These are phyloP conservation scores for Sarcophaga subvicina DNA, from an alignment of 2,888 invertebrate species.

Conservation along the genomic window DNA sequence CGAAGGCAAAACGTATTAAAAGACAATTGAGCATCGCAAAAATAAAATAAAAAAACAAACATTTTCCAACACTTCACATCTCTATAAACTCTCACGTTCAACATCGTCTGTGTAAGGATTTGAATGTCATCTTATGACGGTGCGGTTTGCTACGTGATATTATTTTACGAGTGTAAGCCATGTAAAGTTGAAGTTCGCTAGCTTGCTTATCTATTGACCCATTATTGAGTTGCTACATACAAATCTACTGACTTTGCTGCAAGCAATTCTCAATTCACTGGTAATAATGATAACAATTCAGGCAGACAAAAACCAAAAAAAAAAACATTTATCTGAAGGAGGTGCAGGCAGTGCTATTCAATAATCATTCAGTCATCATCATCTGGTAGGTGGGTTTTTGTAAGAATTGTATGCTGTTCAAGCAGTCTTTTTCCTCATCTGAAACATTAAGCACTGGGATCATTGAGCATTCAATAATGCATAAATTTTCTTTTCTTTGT, in stretches of 20 bases:
- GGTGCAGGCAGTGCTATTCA: neutral
- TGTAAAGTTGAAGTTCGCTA: slow-evolving; percentile 47
- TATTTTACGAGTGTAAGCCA: slow-evolving; percentile 43
- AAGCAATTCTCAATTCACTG: neutral
- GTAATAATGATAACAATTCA: neutral
- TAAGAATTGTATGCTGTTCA: no score
- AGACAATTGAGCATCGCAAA: neutral
- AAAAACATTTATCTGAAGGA: no score
- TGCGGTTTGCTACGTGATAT: slow-evolving; percentile 38
- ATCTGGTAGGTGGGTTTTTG: no score
- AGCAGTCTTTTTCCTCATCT: no score
- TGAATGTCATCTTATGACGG: slow-evolving; percentile 36
- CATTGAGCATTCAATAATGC: no score
- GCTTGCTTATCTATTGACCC: neutral
- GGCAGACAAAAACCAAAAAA: neutral
- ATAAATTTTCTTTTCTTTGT: no score
- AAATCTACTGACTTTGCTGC: neutral
- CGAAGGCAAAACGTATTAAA: neutral
- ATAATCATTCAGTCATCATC: slow-evolving; percentile 17
- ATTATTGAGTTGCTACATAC: slow-evolving; percentile 14
- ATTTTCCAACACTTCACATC: no score
- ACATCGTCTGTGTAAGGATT: neutral
- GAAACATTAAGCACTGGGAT: no score
- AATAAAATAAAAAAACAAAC: neutral
- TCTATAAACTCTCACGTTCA: neutral